Evolutionary conservation across 2,113 vertebrate species (phyloP), one percentile per base, ranked within the genome.

Genomic region (Plestiodon gilberti): DNA sequence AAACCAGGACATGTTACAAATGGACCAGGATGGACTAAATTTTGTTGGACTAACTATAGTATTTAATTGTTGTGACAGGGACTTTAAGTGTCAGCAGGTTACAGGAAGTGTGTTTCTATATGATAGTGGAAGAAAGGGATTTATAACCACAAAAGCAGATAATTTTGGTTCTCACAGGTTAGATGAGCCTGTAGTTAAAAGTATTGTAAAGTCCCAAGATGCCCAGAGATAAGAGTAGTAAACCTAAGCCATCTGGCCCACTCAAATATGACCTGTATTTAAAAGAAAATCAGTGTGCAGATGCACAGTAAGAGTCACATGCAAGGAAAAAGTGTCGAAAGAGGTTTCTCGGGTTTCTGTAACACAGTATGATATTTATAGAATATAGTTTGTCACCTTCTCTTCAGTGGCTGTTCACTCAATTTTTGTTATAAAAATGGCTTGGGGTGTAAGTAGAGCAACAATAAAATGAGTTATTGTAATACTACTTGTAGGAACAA

Each of bases 281-380:
- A 52, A 74, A 75, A 11, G 81, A 59, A 2, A 20, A 84, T 2
- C 3, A 23, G 71, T 78, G 8, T 89, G 87, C 52, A 57, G 64
- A 84, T 55, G 18, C 85, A n/a, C 13, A 82, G 28, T 76, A 86
- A 62, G 1, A 6, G 85, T 79, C 74, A 25, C 74, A 23, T 87
- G 25, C 17, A 79, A 48, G n/a, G 11, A 93, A 82, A 89, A 86
- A 85, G 62, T 79, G 52, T 76, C 17, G 14, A 9, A 70, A 13
- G 69, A 3, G 0, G 15, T 74, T 90, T 93, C 35, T 79, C 84
- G 18, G 77, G 20, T 62, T 81, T 85, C 5, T 69, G 10, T 78
- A 55, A 59, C 22, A 82, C 25, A 70, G 22, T 80, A n/a, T 83
- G n/a, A 1, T 62, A 64, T 93, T 94, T 95, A 82, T 94, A 73